Base-by-base conservation (phyloP, 2,888 invertebrate species). In the Cheilosia vulpina region DNA sequence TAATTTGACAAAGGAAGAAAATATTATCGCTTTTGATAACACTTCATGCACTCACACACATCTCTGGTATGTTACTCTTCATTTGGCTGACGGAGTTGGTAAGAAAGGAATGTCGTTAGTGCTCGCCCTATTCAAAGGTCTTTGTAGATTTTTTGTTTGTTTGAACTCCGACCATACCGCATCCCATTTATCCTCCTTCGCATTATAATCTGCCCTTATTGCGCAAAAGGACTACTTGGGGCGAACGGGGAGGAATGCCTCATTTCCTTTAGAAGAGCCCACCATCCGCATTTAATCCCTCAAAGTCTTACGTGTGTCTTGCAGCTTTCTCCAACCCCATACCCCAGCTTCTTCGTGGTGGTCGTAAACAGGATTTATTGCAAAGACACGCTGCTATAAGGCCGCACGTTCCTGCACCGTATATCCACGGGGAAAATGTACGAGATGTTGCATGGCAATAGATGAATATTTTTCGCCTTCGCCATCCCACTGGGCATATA, bases 351-450 rank as follows among this genome's bases (percentile, higher is more conserved):
- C 66, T 63, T 81, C 62, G 58, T 77, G 90, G 89, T 89, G 90
- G 89, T 91, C 91, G 91, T 91, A 91, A 91, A 91, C 88, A 88
- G 91, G 91, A 91, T 91, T 91, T 91, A 91, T 91, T 90, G 91
- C 87, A 88, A 91, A 89, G 91, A 91, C 90, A 91, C 90, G 90
- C 90, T 88, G 89, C 90, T 91, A 90, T 91, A 89, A 89, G 89
- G 88, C 88, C 89, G 89, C 89, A 90, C 90, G 91, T 90, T 88
- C 55, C 24, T 65, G 60, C 19, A 38, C 47, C 43, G 66, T 52
- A 52, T n/a, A 52, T 19, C 38, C 45, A 52, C 47, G 55, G 71
- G 47, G 78, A 47, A 38, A 38, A 13, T 38, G 13, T 38, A 38
- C 38, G 58, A 34, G 41, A 52, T 53, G 58, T 69, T 34, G 53